Evolutionary conservation across 2,888 invertebrate species (phyloP).

Genomic region (Fragum fragum): DNA sequence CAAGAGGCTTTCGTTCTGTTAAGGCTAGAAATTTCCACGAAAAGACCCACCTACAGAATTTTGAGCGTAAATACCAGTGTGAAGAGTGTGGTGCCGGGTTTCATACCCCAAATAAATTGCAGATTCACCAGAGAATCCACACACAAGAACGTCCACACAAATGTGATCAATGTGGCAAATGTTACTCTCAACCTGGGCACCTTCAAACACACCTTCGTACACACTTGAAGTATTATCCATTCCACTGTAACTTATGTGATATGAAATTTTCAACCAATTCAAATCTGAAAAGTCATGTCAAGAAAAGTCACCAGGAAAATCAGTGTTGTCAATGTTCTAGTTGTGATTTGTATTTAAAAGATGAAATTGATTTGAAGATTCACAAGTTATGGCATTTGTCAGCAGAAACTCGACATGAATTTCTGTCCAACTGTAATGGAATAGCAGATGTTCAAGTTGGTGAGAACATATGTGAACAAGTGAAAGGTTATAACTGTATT

Average conservation of each 20-base stretch:
- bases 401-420: neutral
- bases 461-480: neutral
- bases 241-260: constrained; percentile 43
- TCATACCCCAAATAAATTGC: constrained; percentile 9
- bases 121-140: constrained; percentile 35
- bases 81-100: constrained; percentile 50
- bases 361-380: neutral
- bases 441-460: neutral
- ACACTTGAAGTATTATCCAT: constrained; percentile 45
- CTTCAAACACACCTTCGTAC: constrained; percentile 42
- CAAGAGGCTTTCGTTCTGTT: neutral
- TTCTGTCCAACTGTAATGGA: constrained; percentile 11
- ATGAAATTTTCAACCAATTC: constrained; percentile 39
- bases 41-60: constrained; percentile 47
- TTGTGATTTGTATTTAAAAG: constrained; percentile 26
- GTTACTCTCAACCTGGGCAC: constrained; percentile 47
- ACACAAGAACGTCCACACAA: constrained; percentile 38
- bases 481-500: neutral
- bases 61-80: constrained; percentile 42
- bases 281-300: constrained; percentile 40
- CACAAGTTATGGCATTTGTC: constrained; percentile 34
- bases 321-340: constrained; percentile 15
- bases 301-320: neutral
- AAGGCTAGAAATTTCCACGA: constrained; percentile 42
- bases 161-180: constrained; percentile 44